Evolutionary conservation across 2,113 vertebrate species (phyloP), one percentile per base, ranked within the genome.

Genomic region (Elanoides forficatus): DNA sequence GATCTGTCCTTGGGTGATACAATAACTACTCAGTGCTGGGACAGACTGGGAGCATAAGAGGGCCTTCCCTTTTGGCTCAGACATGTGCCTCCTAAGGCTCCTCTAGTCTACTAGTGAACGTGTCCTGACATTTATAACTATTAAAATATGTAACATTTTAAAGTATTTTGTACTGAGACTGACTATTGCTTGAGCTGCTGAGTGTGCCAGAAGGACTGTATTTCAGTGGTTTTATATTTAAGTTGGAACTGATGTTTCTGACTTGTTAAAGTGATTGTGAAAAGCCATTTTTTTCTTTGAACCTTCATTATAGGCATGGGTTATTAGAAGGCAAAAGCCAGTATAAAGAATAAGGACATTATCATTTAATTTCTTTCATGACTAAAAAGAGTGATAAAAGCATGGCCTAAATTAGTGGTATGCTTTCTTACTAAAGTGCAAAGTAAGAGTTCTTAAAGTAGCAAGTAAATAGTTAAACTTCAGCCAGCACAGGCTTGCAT

Each of bases 381-480:
- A 52, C 17, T 88, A 83, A 83, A 55, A 58, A 4, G 4, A 75
- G 38, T 36, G 15, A 67, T 47, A 72, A 55, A 75, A 86, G 8
- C 22, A 38, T 59, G 43, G 19, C 27, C n/a, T 74, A 56, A 55
- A 4, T 67, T 79, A 62, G 11, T 43, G 26, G 5, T 26, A 45
- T 48, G 36, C 40, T 81, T 86, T 87, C 50, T 84, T 53, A 66
- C 29, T 42, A 25, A 74, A 23, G 32, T 36, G 25, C 59, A 58
- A 83, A 48, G 34, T 38, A 32, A 14, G 20, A 59, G 22, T 79
- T 79, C 42, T 63, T 6, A 5, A 72, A 80, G 27, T 34, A 80
- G 53, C 30, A 90, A 48, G 58, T 45, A 75, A 90, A 56, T 8
- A 81, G 60, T 87, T 86, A 79, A 42, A 87, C n/a, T 67, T 90